Conservation (phyloP, 2,113 vertebrate genomes). For the Chroicocephalus ridibundus region DNA sequence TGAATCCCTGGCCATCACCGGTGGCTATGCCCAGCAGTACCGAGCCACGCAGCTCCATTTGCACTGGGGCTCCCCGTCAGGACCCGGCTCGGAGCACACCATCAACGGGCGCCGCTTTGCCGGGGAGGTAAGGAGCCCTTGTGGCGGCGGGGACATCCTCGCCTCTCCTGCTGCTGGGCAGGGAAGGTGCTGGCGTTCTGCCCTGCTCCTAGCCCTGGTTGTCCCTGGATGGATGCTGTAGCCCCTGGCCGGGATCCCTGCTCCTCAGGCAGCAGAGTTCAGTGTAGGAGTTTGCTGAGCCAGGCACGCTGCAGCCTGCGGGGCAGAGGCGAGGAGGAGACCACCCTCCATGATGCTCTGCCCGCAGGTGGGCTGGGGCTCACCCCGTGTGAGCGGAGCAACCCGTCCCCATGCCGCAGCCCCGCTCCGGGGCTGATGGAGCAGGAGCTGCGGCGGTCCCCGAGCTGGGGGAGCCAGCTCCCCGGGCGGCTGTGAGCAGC, state of each 20-base stretch:
- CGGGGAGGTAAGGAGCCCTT: conserved; percentile 69
- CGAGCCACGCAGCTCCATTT: conserved; percentile 74
- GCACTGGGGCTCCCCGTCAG: conserved; percentile 66
- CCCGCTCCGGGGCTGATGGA: neutral
- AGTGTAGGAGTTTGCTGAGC: neutral
- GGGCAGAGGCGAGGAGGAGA: neutral
- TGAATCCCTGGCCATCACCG: conserved; percentile 45
- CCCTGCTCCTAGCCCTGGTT: neutral
- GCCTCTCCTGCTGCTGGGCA: neutral
- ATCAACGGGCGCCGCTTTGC: conserved; percentile 60
- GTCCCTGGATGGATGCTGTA: neutral
- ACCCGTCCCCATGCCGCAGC: neutral
- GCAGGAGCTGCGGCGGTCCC: neutral
- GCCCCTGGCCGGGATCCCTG: neutral
- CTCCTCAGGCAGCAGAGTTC: neutral
- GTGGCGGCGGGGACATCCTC: fast-evolving
- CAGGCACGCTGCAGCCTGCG: neutral
- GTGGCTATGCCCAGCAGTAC: conserved; percentile 71
- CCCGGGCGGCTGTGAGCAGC: neutral
- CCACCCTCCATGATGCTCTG: neutral
- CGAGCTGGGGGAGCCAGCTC: neutral
- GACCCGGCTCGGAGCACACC: conserved; percentile 73
- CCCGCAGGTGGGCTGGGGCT: neutral
- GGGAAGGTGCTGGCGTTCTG: neutral
- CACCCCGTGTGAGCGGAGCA: fast-evolving